Evolutionary conservation across 2,888 invertebrate species (phyloP).

Genomic region (Phoenoteleia sp.): DNA sequence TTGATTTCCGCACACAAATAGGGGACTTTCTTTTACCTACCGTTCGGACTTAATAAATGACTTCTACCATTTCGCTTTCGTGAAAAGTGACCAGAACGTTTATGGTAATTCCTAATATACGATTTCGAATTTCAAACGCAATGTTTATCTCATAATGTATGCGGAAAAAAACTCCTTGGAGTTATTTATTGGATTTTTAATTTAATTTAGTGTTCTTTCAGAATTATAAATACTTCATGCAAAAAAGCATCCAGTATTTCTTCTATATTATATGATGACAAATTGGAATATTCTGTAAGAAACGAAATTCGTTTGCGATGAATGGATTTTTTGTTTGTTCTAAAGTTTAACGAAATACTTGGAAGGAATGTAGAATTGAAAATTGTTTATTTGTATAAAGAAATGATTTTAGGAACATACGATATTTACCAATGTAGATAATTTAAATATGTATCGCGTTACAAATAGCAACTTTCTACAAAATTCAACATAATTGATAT

Average conservation of each 20-base stretch:
- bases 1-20: slow-evolving; percentile 63
- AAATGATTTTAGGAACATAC: background rate
- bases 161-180: slow-evolving; percentile 46
- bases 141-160: slow-evolving; percentile 51
- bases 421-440: background rate
- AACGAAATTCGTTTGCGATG: slow-evolving; percentile 16
- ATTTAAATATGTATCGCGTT: slow-evolving; percentile 20
- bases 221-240: slow-evolving; percentile 22
- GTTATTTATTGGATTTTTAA: slow-evolving; percentile 45
- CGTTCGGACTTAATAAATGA: slow-evolving; percentile 44
- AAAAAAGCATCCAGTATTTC: too few relatives aligned
- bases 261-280: slow-evolving; percentile 6
- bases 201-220: background rate
- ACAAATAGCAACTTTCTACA: slow-evolving; percentile 10
- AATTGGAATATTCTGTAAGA: slow-evolving; percentile 9
- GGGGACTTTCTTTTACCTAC: slow-evolving; percentile 54
- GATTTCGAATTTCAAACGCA: slow-evolving; percentile 31
- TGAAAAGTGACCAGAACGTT: slow-evolving; percentile 54
- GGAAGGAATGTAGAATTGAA: too few relatives aligned
- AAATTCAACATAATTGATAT: background rate
- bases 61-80: slow-evolving; percentile 47
- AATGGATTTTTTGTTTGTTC: slow-evolving; percentile 7
- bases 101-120: slow-evolving; percentile 49
- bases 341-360: too few relatives aligned
- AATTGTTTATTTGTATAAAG: slow-evolving; percentile 12